Percentiles rank a stretch among this genome's conserved stretches.
Conservation (phyloP, 1,140 invertebrate species). For the Drosophila ananassae region DNA sequence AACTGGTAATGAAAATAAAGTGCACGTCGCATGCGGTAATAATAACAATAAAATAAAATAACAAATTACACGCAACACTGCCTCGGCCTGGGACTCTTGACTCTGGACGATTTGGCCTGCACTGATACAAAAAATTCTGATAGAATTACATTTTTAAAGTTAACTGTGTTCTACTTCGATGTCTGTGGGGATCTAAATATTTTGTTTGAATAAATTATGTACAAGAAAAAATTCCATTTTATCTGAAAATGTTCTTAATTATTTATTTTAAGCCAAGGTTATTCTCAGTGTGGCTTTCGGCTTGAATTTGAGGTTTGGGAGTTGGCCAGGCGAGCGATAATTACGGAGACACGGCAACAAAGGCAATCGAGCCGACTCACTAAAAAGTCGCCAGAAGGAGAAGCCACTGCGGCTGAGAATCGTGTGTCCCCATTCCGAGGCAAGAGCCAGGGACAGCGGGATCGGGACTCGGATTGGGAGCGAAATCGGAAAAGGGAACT, state of each 20-base stretch:
- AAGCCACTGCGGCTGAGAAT: conserved; percentile 36
- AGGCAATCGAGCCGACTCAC: conserved; percentile 42
- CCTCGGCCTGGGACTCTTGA: conserved; percentile 29
- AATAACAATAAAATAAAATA: conserved; percentile 84
- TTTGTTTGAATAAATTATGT: not conserved
- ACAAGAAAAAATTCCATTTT: not conserved
- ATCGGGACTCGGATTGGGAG: conserved; percentile 19
- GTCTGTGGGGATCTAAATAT: not conserved
- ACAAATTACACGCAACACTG: conserved; percentile 83
- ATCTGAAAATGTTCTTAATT: not conserved
- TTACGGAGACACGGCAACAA: conserved; percentile 66
- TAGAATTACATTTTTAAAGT: not conserved
- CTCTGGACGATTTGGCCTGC: conserved; percentile 20
- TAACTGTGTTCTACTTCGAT: not conserved
- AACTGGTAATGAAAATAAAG: conserved; percentile 83
- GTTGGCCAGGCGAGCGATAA: conserved; percentile 68
- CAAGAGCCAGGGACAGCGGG: conserved; percentile 26
- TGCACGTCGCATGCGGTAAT: conserved; percentile 82
- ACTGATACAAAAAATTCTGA: conserved; percentile 16
- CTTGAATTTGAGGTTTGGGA: conserved; percentile 56
- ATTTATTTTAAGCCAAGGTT: not conserved
- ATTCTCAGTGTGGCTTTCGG: conserved; percentile 19
- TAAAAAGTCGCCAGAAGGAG: conserved; percentile 39
- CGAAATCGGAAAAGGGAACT: conserved; percentile 14
- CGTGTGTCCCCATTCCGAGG: conserved; percentile 72